These are phyloP conservation scores for Lathamus discolor DNA, from an alignment of 2,113 vertebrate species.

Conservation along the genomic window DNA sequence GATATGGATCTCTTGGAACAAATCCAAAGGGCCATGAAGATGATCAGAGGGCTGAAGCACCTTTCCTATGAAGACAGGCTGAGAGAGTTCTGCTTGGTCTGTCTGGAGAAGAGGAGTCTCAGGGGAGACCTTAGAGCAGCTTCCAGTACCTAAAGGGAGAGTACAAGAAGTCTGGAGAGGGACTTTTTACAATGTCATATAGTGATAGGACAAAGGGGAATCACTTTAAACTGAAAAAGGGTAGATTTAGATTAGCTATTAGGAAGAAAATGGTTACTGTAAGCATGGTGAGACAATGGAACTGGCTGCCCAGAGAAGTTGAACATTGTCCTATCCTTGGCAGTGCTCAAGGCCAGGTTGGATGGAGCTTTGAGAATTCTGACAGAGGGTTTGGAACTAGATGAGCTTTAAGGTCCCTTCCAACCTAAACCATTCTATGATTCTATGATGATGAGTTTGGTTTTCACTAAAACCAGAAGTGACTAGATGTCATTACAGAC, in stretches of 20 bases:
- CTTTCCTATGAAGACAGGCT: not conserved
- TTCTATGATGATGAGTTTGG: not conserved
- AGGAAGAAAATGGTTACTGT: not conserved
- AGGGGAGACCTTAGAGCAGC: not conserved
- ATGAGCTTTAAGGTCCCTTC: not conserved
- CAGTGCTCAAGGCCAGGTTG: not conserved
- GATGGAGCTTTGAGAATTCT: not conserved
- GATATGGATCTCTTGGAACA: not conserved
- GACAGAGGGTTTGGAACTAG: not conserved
- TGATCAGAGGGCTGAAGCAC: not conserved
- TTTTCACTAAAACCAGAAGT: conserved; percentile 7
- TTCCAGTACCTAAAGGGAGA: not conserved
- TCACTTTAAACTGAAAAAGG: not conserved
- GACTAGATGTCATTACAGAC: not conserved
- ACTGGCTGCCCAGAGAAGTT: not conserved
- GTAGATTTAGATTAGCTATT: not conserved
- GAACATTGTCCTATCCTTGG: not conserved
- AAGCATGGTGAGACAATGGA: not conserved
- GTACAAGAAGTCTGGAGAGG: not conserved
- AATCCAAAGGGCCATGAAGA: not conserved
- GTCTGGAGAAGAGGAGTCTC: not conserved
- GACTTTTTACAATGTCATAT: not conserved
- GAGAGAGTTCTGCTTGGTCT: not conserved
- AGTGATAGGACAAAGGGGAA: not conserved
- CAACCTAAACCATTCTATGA: not conserved